Percentiles rank a stretch among this genome's conserved stretches.
phyloP scores from a whole-genome alignment of 2,888 invertebrate species.

The Drosophila flavopinicola region DNA sequence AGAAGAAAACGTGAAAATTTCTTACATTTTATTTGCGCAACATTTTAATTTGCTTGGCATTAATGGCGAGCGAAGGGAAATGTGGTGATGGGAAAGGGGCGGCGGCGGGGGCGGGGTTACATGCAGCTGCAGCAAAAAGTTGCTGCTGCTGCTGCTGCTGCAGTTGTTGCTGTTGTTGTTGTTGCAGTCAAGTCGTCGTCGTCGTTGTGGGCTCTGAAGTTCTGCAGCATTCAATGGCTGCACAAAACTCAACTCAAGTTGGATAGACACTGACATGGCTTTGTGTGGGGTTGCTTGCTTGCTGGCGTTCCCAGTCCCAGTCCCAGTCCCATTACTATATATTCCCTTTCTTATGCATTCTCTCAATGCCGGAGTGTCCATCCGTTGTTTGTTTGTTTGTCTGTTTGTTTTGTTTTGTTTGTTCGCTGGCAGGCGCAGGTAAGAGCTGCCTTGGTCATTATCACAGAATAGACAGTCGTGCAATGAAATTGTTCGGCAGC shows the following conservation, averaged over 20 bases:
- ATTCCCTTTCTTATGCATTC: conserved; percentile 19
- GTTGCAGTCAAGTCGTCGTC: conserved; percentile 36
- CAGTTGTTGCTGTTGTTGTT: conserved; percentile 1
- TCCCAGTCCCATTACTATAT: conserved; percentile 4
- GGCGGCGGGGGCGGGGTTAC: background rate
- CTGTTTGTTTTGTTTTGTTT: too few relatives aligned
- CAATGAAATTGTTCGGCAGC: conserved; percentile 27
- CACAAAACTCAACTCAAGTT: conserved; percentile 8
- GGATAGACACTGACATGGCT: conserved; percentile 15
- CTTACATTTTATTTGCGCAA: conserved; percentile 63
- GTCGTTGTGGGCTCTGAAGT: conserved; percentile 6
- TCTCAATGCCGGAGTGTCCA: conserved; percentile 15
- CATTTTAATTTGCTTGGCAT: conserved; percentile 60
- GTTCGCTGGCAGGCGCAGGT: conserved; percentile 28
- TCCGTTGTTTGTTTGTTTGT: conserved; percentile 17
- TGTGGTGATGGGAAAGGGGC: background rate
- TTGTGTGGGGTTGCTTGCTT: conserved; percentile 1
- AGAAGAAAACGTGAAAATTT: conserved; percentile 44
- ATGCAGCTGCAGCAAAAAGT: conserved; percentile 18
- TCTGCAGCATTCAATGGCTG: conserved; percentile 22
- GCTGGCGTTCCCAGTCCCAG: conserved; percentile 8
- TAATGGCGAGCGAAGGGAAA: conserved; percentile 28
- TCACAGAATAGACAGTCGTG: conserved; percentile 37
- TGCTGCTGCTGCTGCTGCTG: conserved; percentile 10
- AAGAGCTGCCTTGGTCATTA: conserved; percentile 36